Evolutionary conservation across 2,113 vertebrate genomes (phyloP).

Genomic region (Bubo blakistoni): DNA sequence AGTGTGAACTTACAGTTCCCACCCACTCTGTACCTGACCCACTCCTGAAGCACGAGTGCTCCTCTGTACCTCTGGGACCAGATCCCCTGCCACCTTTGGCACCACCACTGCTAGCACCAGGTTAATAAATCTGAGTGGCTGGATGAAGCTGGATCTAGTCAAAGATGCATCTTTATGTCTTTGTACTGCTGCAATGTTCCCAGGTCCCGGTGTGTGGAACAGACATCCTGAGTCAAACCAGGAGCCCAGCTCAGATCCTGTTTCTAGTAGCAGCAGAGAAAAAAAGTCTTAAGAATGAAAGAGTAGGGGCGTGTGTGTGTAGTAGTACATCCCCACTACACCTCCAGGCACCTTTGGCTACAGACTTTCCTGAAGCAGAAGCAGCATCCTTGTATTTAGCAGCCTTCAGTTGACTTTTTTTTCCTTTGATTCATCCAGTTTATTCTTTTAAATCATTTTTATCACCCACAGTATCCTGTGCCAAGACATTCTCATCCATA

Average conservation of each 20-base stretch:
- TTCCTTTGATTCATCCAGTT: not conserved
- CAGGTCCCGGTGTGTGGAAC: accelerated
- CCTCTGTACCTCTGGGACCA: not conserved
- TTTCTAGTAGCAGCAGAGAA: not conserved
- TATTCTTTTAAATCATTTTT: not conserved
- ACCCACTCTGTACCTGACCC: not conserved
- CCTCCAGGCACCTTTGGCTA: not conserved
- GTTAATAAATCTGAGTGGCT: not conserved
- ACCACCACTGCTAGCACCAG: not conserved
- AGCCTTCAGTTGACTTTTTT: not conserved
- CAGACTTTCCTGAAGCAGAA: not conserved
- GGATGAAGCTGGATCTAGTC: not conserved
- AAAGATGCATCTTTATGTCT: not conserved
- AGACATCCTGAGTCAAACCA: not conserved
- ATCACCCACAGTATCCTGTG: not conserved
- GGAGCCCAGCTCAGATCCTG: not conserved
- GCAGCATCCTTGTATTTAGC: not conserved
- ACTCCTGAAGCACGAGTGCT: not conserved
- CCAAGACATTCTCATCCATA: not conserved
- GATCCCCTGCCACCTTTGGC: not conserved
- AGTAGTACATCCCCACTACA: not conserved
- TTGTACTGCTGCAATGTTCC: not conserved
- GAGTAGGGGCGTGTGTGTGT: not conserved
- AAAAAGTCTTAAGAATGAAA: not conserved
- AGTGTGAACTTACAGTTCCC: not conserved